phyloP scores from a whole-genome alignment of 2,888 invertebrate species.

The Brachyopa scutellaris region DNA sequence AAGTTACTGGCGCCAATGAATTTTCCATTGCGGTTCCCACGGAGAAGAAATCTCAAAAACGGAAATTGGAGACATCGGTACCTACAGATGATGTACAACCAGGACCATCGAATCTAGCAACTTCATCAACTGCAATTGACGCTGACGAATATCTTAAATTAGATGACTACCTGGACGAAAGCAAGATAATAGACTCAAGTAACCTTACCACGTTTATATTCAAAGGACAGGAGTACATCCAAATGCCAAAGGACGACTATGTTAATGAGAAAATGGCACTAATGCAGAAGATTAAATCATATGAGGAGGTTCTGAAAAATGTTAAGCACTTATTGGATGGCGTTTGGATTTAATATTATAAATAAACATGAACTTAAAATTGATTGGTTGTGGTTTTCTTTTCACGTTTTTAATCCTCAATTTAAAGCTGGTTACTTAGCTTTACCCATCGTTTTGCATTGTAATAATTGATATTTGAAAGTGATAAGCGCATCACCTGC shows the following conservation, averaged over 20 bases:
- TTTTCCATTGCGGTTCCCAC: not conserved
- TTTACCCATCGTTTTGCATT: too few species aligned
- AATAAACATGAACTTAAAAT: not conserved
- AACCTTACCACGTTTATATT: conserved; percentile 78
- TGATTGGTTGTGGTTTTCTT: not conserved
- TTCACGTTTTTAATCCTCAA: too few species aligned
- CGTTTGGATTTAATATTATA: conserved; percentile 13
- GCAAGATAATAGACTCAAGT: conserved; percentile 68
- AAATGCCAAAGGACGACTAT: conserved; percentile 79
- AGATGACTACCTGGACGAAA: not conserved
- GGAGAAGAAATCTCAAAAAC: conserved; percentile 20
- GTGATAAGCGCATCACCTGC: too few species aligned
- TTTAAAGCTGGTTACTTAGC: too few species aligned
- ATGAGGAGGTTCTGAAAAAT: conserved; percentile 74
- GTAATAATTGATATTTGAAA: too few species aligned
- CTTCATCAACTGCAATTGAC: conserved; percentile 26
- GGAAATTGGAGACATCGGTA: conserved; percentile 12
- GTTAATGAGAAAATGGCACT: conserved; percentile 76
- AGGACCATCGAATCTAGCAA: conserved; percentile 10
- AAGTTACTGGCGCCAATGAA: not conserved
- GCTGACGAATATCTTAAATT: not conserved
- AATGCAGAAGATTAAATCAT: conserved; percentile 73
- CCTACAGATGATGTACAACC: not conserved
- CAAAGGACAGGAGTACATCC: conserved; percentile 79
- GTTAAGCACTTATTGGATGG: conserved; percentile 71